phyloP scores from a whole-genome alignment of 1,140 invertebrate species.

The Danaus melanippus region DNA sequence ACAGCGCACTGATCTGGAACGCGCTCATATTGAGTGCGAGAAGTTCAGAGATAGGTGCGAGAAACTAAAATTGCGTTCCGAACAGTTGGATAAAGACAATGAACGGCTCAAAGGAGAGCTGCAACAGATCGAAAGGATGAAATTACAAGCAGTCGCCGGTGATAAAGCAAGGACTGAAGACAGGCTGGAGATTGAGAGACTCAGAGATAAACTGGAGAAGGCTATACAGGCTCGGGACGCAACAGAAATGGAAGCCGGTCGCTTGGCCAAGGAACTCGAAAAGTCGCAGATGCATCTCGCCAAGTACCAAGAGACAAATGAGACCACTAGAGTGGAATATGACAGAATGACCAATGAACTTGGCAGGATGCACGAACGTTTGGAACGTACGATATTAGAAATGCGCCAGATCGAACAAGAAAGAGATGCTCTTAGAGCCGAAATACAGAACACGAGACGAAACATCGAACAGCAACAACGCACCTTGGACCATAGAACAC shows the following conservation, averaged over 20 bases:
- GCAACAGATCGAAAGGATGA: constrained; percentile 79
- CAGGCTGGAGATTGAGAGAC: constrained; percentile 82
- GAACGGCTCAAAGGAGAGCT: constrained; percentile 81
- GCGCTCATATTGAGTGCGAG: constrained; percentile 87
- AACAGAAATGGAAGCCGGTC: constrained; percentile 87
- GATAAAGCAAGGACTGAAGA: constrained; percentile 76
- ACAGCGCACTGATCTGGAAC: constrained; percentile 82
- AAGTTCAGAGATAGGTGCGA: constrained; percentile 88
- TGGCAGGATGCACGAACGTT: constrained; percentile 82
- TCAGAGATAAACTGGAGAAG: constrained; percentile 90
- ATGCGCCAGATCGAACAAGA: constrained; percentile 79
- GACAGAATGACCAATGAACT: constrained; percentile 86
- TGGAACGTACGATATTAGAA: constrained; percentile 79
- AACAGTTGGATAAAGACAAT: constrained; percentile 82
- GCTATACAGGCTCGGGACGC: constrained; percentile 83
- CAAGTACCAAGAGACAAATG: constrained; percentile 86
- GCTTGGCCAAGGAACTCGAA: constrained; percentile 88
- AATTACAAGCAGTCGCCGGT: constrained; percentile 73
- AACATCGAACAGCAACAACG: constrained; percentile 78
- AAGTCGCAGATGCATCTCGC: constrained; percentile 85
- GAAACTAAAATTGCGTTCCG: constrained; percentile 80
- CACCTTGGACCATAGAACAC: constrained; percentile 75
- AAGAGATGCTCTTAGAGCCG: constrained; percentile 78
- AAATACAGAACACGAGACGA: constrained; percentile 77
- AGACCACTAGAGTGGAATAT: constrained; percentile 85